A percentile compares a stretch with the other conserved stretches of the same genome.
Conservation (phyloP, 2,888 invertebrate species). For the Dicyrtomina minuta region DNA sequence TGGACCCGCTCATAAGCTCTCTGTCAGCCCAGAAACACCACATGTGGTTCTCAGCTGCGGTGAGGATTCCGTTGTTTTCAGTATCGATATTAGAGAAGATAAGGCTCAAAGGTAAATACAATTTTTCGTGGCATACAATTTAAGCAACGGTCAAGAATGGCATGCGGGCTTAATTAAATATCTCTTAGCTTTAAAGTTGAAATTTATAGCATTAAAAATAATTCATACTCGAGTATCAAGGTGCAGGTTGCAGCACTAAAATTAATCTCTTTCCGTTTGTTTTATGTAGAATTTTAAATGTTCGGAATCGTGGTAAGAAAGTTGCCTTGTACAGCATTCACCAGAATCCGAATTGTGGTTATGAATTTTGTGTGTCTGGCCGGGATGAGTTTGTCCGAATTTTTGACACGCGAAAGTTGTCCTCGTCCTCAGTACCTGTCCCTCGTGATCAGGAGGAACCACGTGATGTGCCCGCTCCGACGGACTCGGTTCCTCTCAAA, state of each 20-base stretch:
- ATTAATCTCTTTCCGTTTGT: too few species aligned
- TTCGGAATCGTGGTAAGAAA: constrained; percentile 61
- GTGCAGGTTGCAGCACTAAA: too few species aligned
- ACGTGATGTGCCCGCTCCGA: constrained; percentile 19
- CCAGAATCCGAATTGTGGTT: constrained; percentile 74
- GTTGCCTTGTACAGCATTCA: constrained; percentile 85
- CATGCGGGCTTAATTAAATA: too few species aligned
- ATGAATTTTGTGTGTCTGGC: constrained; percentile 81
- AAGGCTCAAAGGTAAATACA: constrained; percentile 60
- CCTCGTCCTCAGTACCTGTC: constrained; percentile 35
- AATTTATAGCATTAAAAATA: too few species aligned
- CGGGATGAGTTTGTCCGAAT: constrained; percentile 75
- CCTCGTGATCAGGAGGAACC: constrained; percentile 27
- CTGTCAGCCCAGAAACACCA: constrained; percentile 72
- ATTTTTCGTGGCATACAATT: too few species aligned
- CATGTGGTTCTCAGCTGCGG: constrained; percentile 75
- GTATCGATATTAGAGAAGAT: constrained; percentile 76
- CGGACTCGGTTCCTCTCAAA: constrained; percentile 59
- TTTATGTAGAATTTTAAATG: constrained; percentile 56
- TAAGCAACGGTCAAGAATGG: too few species aligned
- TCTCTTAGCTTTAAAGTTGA: neutral
- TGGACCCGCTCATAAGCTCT: constrained; percentile 82
- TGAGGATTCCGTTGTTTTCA: constrained; percentile 76
- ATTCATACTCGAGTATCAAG: too few species aligned
- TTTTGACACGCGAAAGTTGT: constrained; percentile 63